Evolutionary conservation across 2,797 vertebrate species (phyloP), one percentile per base, ranked within the genome.

Genomic region (Chelonia mydas): DNA sequence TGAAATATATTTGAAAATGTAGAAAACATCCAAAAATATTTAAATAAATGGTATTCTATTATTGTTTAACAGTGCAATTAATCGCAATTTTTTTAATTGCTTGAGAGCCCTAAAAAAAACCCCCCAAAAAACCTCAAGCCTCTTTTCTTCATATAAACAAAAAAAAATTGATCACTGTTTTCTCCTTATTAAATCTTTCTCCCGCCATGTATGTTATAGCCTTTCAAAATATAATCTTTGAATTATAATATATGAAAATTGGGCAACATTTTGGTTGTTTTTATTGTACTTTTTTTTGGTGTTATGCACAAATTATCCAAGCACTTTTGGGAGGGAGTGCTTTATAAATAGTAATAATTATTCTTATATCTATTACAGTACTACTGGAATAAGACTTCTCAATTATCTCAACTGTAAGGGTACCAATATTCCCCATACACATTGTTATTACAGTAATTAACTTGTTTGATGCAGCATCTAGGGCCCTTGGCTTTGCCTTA

Each of bases 301-400:
- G 1, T 50, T 41, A 1, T 17, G 13, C 55, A 45, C 1, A n/a
- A 90, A 80, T n/a, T 27, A 51, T 81, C 50, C 31, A 41, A 93
- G 15, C 10, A 68, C 61, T 78, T 92, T 90, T 94, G 83, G 54
- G 37, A 68, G 5, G 53, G 8, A 25, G 0, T 59, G 5, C 84
- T 94, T 86, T 77, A 85, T 50, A 90, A 91, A 57, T 31, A 50
- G 50, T 89, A 85, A 86, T 81, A 2, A 28, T 59, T 77, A 90
- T 10, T 54, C 91, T n/a, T 47, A 50, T 81, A 47, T 59, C 23
- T 11, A 27, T 45, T 59, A 51, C 25, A 74, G 45, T 53, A 74
- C 6, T 49, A 23, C 12, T 77, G 45, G 21, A 93, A 45, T 3
- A 86, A 72, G 11, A 1, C 53, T 45, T 90, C 88, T 21, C 9